A percentile compares a stretch with the other conserved stretches of the same genome.
Conservation (phyloP, 2,888 invertebrate genomes). For the Megaustenia siamemsis region DNA sequence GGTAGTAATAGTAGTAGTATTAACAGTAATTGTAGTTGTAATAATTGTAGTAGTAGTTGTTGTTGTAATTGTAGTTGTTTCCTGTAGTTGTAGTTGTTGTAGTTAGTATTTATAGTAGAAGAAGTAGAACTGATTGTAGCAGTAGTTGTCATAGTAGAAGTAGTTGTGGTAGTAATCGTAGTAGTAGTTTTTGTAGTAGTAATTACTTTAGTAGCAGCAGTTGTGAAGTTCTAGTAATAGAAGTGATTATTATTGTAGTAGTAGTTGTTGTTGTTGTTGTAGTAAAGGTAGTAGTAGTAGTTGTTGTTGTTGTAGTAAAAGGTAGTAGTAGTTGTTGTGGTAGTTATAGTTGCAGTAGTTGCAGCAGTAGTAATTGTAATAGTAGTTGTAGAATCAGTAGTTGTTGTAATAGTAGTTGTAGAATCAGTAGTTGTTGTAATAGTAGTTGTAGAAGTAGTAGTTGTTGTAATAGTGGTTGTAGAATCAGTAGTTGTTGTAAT, state of each 20-base stretch:
- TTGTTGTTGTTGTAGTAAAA: no score
- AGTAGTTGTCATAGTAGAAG: conserved; percentile 38
- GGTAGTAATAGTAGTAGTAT: no score
- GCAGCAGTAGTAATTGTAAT: conserved; percentile 35
- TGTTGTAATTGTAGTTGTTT: background rate
- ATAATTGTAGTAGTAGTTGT: background rate
- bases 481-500: background rate
- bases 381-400: background rate
- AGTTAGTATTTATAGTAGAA: background rate
- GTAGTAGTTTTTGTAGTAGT: no score
- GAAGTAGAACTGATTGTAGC: no score
- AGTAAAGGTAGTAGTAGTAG: background rate
- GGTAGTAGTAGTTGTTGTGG: no score
- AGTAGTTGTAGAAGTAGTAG: conserved; percentile 4
- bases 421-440: background rate
- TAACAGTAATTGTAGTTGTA: background rate
- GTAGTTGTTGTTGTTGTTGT: background rate
- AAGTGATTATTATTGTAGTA: background rate
- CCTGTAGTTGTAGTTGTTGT: background rate
- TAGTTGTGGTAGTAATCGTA: no score
- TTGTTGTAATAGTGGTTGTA: background rate
- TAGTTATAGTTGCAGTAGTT: conserved; percentile 3
- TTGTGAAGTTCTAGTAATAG: background rate
- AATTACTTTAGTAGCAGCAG: conserved; percentile 18
- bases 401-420: conserved; percentile 10